Evolutionary conservation across 2,888 invertebrate genomes (phyloP), one percentile per base, ranked within the genome.

Genomic region (Erannis defoliaria): DNA sequence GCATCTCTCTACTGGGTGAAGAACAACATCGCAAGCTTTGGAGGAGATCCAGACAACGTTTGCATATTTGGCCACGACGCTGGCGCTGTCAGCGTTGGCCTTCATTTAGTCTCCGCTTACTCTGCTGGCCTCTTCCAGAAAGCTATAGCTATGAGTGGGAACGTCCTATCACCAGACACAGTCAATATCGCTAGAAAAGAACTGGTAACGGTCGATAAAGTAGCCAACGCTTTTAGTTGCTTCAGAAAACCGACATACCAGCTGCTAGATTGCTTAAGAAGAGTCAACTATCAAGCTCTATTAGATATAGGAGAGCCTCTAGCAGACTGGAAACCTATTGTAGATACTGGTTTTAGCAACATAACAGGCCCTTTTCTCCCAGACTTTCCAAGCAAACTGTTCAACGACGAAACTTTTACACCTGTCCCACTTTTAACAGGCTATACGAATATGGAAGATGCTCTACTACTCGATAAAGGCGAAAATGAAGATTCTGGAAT

Each of bases 111-210:
- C 29, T 95, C 95, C 1, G 92, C 94, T 53, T 94, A 94, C 82
- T 95, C 96, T 0, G 90, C 94, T 38, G 95, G 95, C 21, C 93
- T 96, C 45, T 97, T 97, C 73, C 83, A 96, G 64, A 94, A 96
- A 82, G 96, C 96, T 0, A 96, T 97, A 51, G 94, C 95, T 12
- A 97, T 97, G 97, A 97, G 97, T 67, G 97, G 97, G 0, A 96
- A 95, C 75, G 94, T 96, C 0, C 84, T 96, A 5, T 93, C 94
- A 26, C 93, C 95, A 31, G 92, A 93, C 2, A 94, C 95, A 1
- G 94, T 97, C 0, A 94, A 95, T 61, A 93, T 94, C 51, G 95
- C 96, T 0, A 89, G 94, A 66, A 94, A 94, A 67, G 96, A 95
- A 80, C 80, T 94, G 10, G 81, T 90, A 0, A 92, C 95, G 0